Percentiles rank a stretch among this genome's conserved stretches.
These are phyloP conservation scores for Prionace glauca DNA, from an alignment of 2,797 vertebrate genomes.

Conservation along the genomic window DNA sequence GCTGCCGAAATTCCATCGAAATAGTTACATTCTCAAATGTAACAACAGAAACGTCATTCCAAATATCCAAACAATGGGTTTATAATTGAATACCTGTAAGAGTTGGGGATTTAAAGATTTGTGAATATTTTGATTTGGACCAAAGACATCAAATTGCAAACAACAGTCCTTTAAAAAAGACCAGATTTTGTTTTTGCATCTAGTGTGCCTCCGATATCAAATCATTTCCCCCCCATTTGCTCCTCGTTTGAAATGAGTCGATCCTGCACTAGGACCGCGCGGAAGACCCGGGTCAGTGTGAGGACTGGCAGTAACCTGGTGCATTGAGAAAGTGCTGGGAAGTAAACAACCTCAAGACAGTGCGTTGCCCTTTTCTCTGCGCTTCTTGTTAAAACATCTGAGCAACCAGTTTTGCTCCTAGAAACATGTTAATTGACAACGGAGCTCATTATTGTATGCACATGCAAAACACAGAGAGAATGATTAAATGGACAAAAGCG, in stretches of 20 bases:
- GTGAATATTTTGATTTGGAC: neutral
- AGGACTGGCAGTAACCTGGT: slow-evolving; percentile 39
- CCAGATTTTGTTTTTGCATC: neutral
- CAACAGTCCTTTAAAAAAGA: neutral
- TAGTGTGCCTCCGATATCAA: neutral
- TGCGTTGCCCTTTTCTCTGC: slow-evolving; percentile 90
- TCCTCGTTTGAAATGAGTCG: neutral
- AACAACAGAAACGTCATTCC: neutral
- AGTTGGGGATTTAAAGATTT: neutral
- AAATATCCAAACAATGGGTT: neutral
- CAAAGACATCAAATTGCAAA: neutral
- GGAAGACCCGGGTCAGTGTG: slow-evolving; percentile 21
- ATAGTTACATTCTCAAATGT: neutral
- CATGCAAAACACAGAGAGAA: slow-evolving; percentile 78
- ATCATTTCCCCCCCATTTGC: neutral
- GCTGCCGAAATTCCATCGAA: neutral
- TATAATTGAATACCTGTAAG: neutral
- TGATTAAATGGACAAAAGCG: slow-evolving; percentile 78
- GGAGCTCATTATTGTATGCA: slow-evolving; percentile 88
- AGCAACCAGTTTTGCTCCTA: slow-evolving; percentile 84
- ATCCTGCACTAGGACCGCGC: slow-evolving; percentile 32
- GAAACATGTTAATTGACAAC: slow-evolving; percentile 94
- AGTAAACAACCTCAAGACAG: slow-evolving; percentile 73
- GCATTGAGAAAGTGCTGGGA: slow-evolving; percentile 55
- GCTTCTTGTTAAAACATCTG: slow-evolving; percentile 79